Conservation (phyloP, 2,113 vertebrate genomes). For the Calypte anna region DNA sequence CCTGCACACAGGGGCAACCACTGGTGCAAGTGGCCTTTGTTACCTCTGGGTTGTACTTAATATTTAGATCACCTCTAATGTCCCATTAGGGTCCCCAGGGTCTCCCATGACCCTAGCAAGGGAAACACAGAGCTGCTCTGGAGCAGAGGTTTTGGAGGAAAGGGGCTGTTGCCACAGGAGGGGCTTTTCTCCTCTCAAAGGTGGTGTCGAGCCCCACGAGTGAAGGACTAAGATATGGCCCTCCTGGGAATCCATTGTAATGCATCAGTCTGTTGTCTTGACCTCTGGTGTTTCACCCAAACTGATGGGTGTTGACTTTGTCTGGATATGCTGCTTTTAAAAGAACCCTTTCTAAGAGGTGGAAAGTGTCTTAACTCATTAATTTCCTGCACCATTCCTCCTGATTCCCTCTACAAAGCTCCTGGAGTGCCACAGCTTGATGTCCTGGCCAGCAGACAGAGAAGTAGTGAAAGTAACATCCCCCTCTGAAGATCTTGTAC, state of each 20-base stretch:
- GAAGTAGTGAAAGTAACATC: not conserved
- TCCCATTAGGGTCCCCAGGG: not conserved
- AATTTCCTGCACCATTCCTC: not conserved
- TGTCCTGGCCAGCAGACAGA: not conserved
- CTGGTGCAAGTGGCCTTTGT: not conserved
- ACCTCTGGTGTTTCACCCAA: not conserved
- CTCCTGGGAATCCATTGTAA: accelerated
- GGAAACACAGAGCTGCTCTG: not conserved
- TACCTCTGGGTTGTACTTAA: not conserved
- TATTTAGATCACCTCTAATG: not conserved
- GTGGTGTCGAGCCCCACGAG: accelerated
- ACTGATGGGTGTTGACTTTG: not conserved
- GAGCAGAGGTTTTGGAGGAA: not conserved
- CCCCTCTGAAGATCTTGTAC: not conserved
- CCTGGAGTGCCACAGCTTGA: not conserved
- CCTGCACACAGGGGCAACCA: too few species aligned
- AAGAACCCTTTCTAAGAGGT: not conserved
- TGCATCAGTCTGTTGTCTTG: not conserved
- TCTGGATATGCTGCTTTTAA: not conserved
- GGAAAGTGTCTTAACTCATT: not conserved
- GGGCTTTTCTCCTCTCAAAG: not conserved
- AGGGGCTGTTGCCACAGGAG: not conserved
- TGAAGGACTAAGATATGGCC: not conserved
- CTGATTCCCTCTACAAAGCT: accelerated
- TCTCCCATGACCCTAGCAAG: not conserved